Conservation (phyloP, 2,888 invertebrate genomes). For the Euzetes globulus region DNA sequence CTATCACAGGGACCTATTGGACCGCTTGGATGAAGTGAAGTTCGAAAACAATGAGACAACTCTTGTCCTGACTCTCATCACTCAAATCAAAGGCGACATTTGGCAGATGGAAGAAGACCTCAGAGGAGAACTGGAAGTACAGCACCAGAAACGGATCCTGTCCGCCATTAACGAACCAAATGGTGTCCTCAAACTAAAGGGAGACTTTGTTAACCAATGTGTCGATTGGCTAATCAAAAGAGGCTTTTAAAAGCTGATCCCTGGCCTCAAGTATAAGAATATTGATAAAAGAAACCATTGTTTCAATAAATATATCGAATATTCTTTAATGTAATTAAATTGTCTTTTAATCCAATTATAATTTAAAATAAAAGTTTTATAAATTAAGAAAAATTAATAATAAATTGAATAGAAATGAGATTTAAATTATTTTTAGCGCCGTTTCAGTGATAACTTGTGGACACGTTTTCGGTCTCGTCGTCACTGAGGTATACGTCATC, state of each 20-base stretch:
- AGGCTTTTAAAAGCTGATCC: conserved; percentile 77
- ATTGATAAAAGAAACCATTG: no score
- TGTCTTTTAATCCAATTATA: no score
- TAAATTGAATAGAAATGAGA: no score
- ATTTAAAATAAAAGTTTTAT: no score
- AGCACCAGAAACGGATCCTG: conserved; percentile 52
- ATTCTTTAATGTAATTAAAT: no score
- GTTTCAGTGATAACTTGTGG: no score
- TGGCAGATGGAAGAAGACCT: conserved; percentile 65
- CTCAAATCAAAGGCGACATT: conserved; percentile 72
- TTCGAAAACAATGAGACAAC: conserved; percentile 31
- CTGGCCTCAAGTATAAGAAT: no score
- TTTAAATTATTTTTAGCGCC: no score
- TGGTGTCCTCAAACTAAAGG: conserved; percentile 62
- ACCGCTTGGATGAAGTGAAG: conserved; percentile 25
- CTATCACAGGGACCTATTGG: conserved; percentile 20
- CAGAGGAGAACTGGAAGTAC: conserved; percentile 56
- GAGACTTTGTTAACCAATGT: conserved; percentile 63
- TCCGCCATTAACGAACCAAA: conserved; percentile 67
- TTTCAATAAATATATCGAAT: no score
- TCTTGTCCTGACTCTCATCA: conserved; percentile 58
- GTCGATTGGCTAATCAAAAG: conserved; percentile 62
- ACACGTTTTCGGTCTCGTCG: no score
- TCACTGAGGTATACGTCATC: no score
- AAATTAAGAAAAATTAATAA: no score